phyloP scores from a whole-genome alignment of 2,888 invertebrate genomes.

The Anarsia innoxiella region DNA sequence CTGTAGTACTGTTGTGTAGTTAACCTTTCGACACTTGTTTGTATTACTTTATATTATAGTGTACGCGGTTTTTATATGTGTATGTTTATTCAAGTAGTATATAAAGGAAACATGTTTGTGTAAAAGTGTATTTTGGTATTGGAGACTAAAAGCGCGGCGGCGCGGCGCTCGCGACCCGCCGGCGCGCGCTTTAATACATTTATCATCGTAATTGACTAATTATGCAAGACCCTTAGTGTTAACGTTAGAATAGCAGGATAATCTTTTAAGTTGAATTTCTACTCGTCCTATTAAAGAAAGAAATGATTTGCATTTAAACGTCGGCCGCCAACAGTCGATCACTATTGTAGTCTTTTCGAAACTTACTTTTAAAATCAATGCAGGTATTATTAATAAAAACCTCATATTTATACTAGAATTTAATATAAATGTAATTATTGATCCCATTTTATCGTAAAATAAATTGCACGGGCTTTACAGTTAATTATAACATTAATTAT shows the following conservation, averaged over 20 bases:
- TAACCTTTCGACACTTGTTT: constrained; percentile 70
- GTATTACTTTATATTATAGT: constrained; percentile 72
- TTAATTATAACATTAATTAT: constrained; percentile 74
- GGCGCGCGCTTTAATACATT: constrained; percentile 50
- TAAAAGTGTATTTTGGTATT: constrained; percentile 72
- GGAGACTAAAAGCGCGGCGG: too few species aligned
- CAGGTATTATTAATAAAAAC: constrained; percentile 74
- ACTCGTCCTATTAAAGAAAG: constrained; percentile 49
- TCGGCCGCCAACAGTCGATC: constrained; percentile 43
- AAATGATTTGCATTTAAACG: constrained; percentile 64
- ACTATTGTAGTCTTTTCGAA: constrained; percentile 61
- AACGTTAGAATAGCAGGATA: constrained; percentile 61
- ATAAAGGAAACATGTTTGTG: constrained; percentile 65
- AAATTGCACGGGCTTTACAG: constrained; percentile 73
- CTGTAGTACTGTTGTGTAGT: constrained; percentile 73
- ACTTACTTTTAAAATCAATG: constrained; percentile 69
- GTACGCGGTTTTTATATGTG: constrained; percentile 75
- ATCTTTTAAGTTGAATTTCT: constrained; percentile 57
- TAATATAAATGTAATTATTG: constrained; percentile 71
- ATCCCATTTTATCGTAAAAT: constrained; percentile 65
- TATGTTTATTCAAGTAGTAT: constrained; percentile 73
- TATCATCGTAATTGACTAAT: constrained; percentile 77
- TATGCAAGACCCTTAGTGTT: constrained; percentile 67
- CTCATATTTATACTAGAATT: constrained; percentile 73
- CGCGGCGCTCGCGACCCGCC: too few species aligned